Conservation (phyloP, 2,888 invertebrate species). For the Hofmannophila pseudospretella region DNA sequence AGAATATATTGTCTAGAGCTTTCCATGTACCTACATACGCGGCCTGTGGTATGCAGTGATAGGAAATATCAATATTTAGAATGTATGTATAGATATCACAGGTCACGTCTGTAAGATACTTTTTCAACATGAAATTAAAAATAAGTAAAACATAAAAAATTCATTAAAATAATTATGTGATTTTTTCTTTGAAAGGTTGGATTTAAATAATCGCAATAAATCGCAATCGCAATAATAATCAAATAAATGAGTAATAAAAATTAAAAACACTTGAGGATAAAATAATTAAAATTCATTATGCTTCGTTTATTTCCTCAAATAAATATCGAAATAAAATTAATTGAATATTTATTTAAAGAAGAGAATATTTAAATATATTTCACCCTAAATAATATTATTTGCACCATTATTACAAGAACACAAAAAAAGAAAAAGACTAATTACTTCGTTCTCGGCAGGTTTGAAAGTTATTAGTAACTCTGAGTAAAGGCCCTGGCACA, state of each 20-base stretch:
- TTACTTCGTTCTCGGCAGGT: neutral
- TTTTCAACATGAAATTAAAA: neutral
- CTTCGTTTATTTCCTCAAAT: no score
- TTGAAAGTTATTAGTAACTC: no score
- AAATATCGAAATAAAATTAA: neutral
- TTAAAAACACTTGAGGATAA: neutral
- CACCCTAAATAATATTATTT: conserved; percentile 1
- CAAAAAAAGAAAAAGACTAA: neutral
- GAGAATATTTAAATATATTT: neutral
- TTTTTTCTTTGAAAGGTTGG: no score
- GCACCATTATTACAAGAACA: neutral
- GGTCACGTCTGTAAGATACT: neutral
- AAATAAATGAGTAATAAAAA: neutral
- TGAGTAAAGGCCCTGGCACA: no score
- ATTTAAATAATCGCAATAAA: no score
- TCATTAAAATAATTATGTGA: no score
- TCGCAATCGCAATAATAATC: neutral
- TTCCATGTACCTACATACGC: no score
- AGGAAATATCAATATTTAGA: no score
- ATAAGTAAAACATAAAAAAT: no score
- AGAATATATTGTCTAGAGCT: neutral
- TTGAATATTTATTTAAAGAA: neutral
- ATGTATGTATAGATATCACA: neutral
- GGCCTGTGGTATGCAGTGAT: no score
- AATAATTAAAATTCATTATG: neutral